These are phyloP conservation scores for Cheirogaleus major DNA, from an alignment of 2,797 vertebrate species.

Conservation along the genomic window DNA sequence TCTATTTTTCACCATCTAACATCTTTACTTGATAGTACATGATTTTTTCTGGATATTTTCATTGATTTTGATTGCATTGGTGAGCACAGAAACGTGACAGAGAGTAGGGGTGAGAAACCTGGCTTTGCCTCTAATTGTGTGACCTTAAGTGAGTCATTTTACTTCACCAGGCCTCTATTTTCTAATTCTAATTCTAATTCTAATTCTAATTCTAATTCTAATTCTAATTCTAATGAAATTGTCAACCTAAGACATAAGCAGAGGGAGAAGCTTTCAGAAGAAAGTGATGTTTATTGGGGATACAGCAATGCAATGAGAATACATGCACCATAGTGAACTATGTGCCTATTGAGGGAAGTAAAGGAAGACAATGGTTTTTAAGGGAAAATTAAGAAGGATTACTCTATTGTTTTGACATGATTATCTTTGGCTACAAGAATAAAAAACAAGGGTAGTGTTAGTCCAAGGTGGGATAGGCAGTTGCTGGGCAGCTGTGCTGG, in stretches of 20 bases:
- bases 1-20: neutral
- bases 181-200: neutral
- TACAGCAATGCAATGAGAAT: neutral
- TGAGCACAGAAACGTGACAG: neutral
- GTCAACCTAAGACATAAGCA: neutral
- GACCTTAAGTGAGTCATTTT: slow-evolving; percentile 21
- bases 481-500: neutral
- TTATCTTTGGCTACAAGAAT: neutral
- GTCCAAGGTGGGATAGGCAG: neutral
- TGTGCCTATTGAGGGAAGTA: neutral
- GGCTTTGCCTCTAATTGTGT: neutral
- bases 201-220: neutral
- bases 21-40: neutral
- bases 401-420: neutral
- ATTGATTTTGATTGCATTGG: neutral
- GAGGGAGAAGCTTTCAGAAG: neutral
- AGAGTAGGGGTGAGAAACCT: neutral
- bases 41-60: neutral
- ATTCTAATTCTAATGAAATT: neutral
- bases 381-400: neutral
- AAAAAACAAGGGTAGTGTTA: neutral
- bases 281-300: too few species aligned
- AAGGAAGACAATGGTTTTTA: neutral
- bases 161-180: neutral
- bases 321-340: neutral